A percentile compares a stretch with the other conserved stretches of the same genome.
Conservation (phyloP, 2,888 invertebrate species). For the Diadegma fenestrale region DNA sequence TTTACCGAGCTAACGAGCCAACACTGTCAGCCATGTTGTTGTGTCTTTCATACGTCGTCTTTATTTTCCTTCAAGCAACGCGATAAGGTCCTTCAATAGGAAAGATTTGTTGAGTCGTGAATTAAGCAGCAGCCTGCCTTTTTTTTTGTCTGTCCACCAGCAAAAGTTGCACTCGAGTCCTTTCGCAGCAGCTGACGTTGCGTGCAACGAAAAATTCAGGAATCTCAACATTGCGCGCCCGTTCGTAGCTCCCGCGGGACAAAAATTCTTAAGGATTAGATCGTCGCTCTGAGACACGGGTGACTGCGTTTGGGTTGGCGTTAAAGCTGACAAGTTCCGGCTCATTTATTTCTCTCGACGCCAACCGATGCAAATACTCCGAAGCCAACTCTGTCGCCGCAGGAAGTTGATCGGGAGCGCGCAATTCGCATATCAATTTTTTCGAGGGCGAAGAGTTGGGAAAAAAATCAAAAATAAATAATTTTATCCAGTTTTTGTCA, state of each 20-base stretch:
- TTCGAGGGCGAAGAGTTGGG: background rate
- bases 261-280: background rate
- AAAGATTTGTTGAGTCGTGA: background rate
- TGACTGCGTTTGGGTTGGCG: slow-evolving; percentile 19
- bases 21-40: slow-evolving; percentile 53
- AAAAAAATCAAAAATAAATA: too few species aligned
- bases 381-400: slow-evolving; percentile 18
- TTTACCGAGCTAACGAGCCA: slow-evolving; percentile 71
- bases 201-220: background rate
- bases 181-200: background rate
- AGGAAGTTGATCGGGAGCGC: slow-evolving; percentile 13
- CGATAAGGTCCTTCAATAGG: slow-evolving; percentile 15
- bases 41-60: slow-evolving; percentile 20
- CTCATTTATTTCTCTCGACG: slow-evolving; percentile 13
- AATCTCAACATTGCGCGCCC: background rate
- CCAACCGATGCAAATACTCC: background rate
- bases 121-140: too few species aligned
- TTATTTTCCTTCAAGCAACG: slow-evolving; percentile 14
- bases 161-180: background rate
- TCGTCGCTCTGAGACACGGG: slow-evolving; percentile 4
- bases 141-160: background rate
- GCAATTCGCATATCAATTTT: slow-evolving; percentile 15
- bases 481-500: too few species aligned
- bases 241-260: background rate
- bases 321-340: slow-evolving; percentile 42